These are phyloP conservation scores for Drosophila lacertosa DNA, from an alignment of 1,140 invertebrate species.

Conservation along the genomic window DNA sequence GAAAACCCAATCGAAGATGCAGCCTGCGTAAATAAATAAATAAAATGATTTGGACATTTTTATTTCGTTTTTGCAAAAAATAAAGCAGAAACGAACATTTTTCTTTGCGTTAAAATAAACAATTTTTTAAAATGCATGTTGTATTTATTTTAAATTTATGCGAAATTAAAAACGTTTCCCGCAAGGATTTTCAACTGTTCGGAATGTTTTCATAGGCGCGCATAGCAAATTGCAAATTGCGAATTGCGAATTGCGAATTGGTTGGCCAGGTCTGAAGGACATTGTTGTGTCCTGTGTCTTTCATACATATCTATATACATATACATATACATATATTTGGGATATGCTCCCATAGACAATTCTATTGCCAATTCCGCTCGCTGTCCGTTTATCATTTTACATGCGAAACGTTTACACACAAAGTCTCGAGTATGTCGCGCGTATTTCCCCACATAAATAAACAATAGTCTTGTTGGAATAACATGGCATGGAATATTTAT, in stretches of 20 bases:
- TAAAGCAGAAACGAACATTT: constrained; percentile 49
- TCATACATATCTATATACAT: too few species aligned
- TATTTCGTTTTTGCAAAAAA: constrained; percentile 68
- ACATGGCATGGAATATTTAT: constrained; percentile 77
- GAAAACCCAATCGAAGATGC: constrained; percentile 74
- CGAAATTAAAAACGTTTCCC: constrained; percentile 79
- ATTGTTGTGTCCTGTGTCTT: too few species aligned
- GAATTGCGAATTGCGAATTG: too few species aligned
- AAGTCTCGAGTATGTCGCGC: constrained; percentile 74
- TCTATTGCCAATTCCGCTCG: constrained; percentile 45
- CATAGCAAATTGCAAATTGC: constrained; percentile 61
- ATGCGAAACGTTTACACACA: constrained; percentile 33
- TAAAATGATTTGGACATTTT: constrained; percentile 82
- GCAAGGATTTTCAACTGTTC: constrained; percentile 70
- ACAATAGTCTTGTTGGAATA: constrained; percentile 77
- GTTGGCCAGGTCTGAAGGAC: too few species aligned
- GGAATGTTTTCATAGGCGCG: constrained; percentile 71
- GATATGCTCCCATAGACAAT: constrained; percentile 37
- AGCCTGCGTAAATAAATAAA: constrained; percentile 82
- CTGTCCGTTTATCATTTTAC: constrained; percentile 25
- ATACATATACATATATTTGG: too few species aligned
- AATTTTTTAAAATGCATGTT: constrained; percentile 59
- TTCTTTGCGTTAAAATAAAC: constrained; percentile 80
- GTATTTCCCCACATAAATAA: constrained; percentile 75
- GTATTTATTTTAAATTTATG: constrained; percentile 83